These are phyloP conservation scores for Ascidia mentula DNA, from an alignment of 23 tunicate genomes.

Conservation along the genomic window DNA sequence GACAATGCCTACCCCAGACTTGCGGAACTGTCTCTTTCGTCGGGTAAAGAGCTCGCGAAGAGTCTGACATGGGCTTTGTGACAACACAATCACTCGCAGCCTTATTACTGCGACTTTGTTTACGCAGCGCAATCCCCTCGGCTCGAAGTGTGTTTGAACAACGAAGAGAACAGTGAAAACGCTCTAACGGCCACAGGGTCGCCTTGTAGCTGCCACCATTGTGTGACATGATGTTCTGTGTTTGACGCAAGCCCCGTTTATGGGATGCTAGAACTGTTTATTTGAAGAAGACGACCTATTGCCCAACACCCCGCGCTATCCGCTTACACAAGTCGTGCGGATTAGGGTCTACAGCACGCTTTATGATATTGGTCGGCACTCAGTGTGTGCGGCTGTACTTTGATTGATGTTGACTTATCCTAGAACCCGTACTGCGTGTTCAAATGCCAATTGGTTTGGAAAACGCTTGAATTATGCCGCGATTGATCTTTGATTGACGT, in stretches of 20 bases:
- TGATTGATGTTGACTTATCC: constrained; percentile 1
- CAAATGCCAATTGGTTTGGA: too few relatives aligned
- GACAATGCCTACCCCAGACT: too few relatives aligned
- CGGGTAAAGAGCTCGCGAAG: too few relatives aligned
- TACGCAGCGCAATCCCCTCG: background rate
- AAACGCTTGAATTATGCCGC: too few relatives aligned
- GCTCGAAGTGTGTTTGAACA: background rate
- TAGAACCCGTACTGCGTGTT: too few relatives aligned
- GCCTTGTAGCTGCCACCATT: too few relatives aligned
- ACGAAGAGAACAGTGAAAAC: too few relatives aligned
- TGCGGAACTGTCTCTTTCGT: too few relatives aligned
- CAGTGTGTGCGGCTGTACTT: background rate
- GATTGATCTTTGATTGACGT: too few relatives aligned
- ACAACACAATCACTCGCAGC: background rate
- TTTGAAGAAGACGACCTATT: background rate
- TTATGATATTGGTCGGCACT: background rate
- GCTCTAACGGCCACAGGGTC: too few relatives aligned
- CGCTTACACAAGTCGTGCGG: background rate
- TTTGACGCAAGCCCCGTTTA: too few relatives aligned
- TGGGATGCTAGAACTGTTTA: constrained; percentile 1
- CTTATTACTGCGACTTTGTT: background rate
- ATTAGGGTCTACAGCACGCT: background rate
- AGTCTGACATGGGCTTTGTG: background rate
- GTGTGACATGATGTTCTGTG: background rate
- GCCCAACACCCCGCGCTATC: background rate